These are phyloP conservation scores for Adelosebastes latens DNA, from an alignment of 2,797 vertebrate species.

Conservation along the genomic window DNA sequence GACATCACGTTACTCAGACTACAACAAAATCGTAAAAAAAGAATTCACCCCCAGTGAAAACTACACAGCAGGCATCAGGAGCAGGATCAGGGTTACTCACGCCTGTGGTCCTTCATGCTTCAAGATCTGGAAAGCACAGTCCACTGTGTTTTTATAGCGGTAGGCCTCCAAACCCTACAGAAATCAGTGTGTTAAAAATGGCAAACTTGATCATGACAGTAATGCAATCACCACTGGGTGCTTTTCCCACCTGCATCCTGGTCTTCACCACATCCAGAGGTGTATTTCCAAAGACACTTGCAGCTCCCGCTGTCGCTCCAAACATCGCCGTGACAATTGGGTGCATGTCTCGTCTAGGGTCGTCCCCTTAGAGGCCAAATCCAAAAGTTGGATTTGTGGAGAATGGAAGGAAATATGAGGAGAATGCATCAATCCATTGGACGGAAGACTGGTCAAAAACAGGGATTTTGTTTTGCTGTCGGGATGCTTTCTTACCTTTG, in stretches of 20 bases:
- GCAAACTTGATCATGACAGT: neutral
- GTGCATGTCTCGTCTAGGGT: constrained; percentile 82
- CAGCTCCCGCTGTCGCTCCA: constrained; percentile 86
- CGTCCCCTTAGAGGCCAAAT: constrained; percentile 76
- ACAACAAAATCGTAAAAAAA: no score
- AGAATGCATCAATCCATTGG: neutral
- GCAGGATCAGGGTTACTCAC: constrained; percentile 70
- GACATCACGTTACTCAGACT: no score
- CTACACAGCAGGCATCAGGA: neutral
- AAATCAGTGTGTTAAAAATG: neutral
- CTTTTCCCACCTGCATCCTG: constrained; percentile 85
- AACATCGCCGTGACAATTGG: constrained; percentile 86
- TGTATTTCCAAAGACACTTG: constrained; percentile 89
- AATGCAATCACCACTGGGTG: neutral
- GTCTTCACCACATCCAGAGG: constrained; percentile 89
- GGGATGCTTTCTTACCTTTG: constrained; percentile 77
- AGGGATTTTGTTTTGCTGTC: neutral
- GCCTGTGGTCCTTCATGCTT: constrained; percentile 86
- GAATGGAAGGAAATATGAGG: neutral
- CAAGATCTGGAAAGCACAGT: constrained; percentile 89
- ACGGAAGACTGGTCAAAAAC: neutral
- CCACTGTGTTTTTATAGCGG: constrained; percentile 86
- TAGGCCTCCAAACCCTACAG: constrained; percentile 86
- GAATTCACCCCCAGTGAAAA: no score
- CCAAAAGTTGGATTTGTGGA: neutral